These are phyloP conservation scores for Oophaga sylvatica DNA, from an alignment of 2,797 vertebrate genomes.

Conservation along the genomic window DNA sequence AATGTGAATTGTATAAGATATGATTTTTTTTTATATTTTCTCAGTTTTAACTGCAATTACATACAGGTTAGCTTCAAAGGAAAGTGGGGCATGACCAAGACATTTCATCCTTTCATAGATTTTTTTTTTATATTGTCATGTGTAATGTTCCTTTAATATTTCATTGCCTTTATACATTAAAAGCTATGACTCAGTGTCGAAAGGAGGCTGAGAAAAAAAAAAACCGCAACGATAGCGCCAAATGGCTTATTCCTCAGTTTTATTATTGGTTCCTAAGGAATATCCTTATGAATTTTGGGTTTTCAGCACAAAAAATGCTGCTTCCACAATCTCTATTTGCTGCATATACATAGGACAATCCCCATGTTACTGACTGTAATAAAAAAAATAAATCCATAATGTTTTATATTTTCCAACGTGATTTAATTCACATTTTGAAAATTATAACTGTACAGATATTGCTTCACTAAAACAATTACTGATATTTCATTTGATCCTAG, in stretches of 20 bases:
- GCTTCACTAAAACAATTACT: constrained; percentile 14
- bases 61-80: background rate
- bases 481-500: background rate
- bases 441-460: background rate
- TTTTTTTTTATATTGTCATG: background rate
- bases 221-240: background rate
- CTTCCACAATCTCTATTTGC: background rate
- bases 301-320: constrained; percentile 20
- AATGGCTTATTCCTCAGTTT: constrained; percentile 9
- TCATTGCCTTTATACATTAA: background rate
- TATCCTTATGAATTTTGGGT: constrained; percentile 3
- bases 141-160: background rate
- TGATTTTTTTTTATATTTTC: too few relatives aligned
- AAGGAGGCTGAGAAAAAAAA: background rate
- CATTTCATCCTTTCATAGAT: background rate
- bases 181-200: background rate
- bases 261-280: constrained; percentile 21
- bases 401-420: background rate
- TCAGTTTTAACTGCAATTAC: background rate
- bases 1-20: too few relatives aligned
- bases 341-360: background rate
- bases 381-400: background rate
- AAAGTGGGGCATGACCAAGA: background rate
- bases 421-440: background rate
- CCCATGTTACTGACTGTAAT: background rate